phyloP scores from a whole-genome alignment of 2,113 vertebrate species.

The Phyllopteryx taeniolatus region DNA sequence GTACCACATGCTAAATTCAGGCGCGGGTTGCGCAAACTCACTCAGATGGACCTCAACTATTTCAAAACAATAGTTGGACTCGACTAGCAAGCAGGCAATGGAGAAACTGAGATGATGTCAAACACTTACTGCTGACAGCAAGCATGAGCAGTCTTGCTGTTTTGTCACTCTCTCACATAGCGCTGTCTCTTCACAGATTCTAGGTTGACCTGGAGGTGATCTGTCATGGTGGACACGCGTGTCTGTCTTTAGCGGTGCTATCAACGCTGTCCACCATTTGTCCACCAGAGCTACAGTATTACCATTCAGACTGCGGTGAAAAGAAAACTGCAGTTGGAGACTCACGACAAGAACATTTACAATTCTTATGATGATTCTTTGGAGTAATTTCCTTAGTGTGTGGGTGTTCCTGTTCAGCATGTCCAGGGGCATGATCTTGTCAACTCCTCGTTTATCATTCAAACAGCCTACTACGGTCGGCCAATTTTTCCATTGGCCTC shows the following conservation, averaged over 20 bases:
- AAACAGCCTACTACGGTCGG: neutral
- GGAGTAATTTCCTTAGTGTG: neutral
- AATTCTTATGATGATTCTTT: neutral
- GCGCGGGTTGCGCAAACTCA: conserved; percentile 45
- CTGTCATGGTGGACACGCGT: conserved; percentile 33
- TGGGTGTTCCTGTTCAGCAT: neutral
- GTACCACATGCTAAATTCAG: conserved; percentile 60
- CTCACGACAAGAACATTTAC: neutral
- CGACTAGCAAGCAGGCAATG: neutral
- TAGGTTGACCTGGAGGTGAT: conserved; percentile 22
- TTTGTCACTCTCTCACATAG: conserved; percentile 13
- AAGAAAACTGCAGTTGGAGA: neutral
- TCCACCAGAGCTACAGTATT: conserved; percentile 40
- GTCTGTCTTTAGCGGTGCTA: conserved; percentile 13
- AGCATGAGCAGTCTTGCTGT: neutral
- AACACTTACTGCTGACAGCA: neutral
- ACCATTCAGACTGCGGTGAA: neutral
- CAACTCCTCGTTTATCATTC: neutral
- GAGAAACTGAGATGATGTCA: conserved; percentile 1
- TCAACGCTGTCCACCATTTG: neutral
- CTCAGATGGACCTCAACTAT: conserved; percentile 10
- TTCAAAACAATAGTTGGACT: conserved; percentile 2
- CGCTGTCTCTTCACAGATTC: conserved; percentile 11
- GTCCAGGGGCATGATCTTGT: neutral
- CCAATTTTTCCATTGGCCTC: neutral